phyloP scores from a whole-genome alignment of 1,140 invertebrate species.

The Drosophila ananassae region DNA sequence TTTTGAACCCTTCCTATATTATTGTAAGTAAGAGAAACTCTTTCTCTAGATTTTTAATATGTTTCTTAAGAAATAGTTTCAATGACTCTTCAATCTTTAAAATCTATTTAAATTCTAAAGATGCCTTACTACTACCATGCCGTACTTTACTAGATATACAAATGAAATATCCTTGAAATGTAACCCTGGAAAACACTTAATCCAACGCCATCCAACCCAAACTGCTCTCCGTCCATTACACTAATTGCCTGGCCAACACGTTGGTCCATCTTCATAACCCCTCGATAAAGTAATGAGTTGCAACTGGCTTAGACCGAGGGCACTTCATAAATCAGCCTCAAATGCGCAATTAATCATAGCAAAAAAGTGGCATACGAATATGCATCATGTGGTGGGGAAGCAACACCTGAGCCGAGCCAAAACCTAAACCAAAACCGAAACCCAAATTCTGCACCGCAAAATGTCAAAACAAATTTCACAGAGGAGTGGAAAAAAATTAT shows the following conservation, averaged over 20 bases:
- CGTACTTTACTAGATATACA: not conserved
- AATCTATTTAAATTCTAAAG: no score
- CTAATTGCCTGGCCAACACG: slow-evolving; percentile 56
- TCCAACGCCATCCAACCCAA: not conserved
- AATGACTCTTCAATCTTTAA: no score
- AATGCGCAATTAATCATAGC: slow-evolving; percentile 70
- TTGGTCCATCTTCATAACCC: slow-evolving; percentile 32
- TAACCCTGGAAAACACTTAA: slow-evolving; percentile 2
- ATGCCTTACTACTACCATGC: no score
- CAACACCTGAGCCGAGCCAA: slow-evolving; percentile 65
- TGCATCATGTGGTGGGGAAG: slow-evolving; percentile 31
- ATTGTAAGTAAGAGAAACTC: no score
- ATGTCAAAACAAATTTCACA: slow-evolving; percentile 58
- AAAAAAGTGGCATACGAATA: slow-evolving; percentile 13
- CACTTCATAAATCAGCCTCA: slow-evolving; percentile 67
- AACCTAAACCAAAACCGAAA: slow-evolving; percentile 29
- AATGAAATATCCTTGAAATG: not conserved
- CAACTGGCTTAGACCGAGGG: slow-evolving; percentile 39
- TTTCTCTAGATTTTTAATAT: not conserved
- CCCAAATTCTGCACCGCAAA: slow-evolving; percentile 50
- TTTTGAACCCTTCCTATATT: not conserved
- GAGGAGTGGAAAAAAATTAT: slow-evolving; percentile 36
- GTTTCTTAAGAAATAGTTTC: not conserved
- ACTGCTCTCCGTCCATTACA: slow-evolving; percentile 53
- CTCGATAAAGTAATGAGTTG: slow-evolving; percentile 22